These are phyloP conservation scores for Nebria brevicollis DNA, from an alignment of 2,888 invertebrate genomes.

Conservation along the genomic window DNA sequence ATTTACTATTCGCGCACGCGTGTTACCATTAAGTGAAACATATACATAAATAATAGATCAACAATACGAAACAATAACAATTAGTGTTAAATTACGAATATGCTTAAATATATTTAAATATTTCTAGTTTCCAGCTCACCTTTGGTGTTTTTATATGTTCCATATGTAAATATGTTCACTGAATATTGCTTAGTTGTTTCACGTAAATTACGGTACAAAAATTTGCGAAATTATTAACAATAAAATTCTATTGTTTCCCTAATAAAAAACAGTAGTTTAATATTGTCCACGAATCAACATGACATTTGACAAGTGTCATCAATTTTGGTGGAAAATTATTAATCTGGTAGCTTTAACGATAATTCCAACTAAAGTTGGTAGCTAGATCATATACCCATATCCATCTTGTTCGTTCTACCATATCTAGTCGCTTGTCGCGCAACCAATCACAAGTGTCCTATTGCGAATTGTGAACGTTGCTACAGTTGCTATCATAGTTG, in stretches of 20 bases:
- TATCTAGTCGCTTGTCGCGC: too few relatives aligned
- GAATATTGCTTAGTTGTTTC: constrained; percentile 2
- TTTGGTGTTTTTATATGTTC: constrained; percentile 49
- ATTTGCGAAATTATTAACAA: constrained; percentile 27
- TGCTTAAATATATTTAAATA: background rate
- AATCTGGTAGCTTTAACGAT: background rate
- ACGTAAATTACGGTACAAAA: constrained; percentile 18
- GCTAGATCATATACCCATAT: too few relatives aligned
- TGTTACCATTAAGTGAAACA: background rate
- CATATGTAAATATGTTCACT: constrained; percentile 26
- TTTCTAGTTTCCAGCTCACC: constrained; percentile 33
- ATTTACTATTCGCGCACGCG: background rate
- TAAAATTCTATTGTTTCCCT: constrained; percentile 23
- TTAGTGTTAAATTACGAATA: background rate
- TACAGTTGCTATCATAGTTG: too few relatives aligned
- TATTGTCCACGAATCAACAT: constrained; percentile 38
- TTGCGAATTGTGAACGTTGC: too few relatives aligned
- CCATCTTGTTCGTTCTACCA: too few relatives aligned
- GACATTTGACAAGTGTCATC: constrained; percentile 39
- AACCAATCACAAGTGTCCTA: too few relatives aligned
- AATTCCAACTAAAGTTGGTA: background rate
- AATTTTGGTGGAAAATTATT: background rate
- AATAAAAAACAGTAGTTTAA: constrained; percentile 42
- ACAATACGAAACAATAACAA: background rate
- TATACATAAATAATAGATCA: background rate